These are phyloP conservation scores for Thera britannica DNA, from an alignment of 2,888 invertebrate genomes.

Conservation along the genomic window DNA sequence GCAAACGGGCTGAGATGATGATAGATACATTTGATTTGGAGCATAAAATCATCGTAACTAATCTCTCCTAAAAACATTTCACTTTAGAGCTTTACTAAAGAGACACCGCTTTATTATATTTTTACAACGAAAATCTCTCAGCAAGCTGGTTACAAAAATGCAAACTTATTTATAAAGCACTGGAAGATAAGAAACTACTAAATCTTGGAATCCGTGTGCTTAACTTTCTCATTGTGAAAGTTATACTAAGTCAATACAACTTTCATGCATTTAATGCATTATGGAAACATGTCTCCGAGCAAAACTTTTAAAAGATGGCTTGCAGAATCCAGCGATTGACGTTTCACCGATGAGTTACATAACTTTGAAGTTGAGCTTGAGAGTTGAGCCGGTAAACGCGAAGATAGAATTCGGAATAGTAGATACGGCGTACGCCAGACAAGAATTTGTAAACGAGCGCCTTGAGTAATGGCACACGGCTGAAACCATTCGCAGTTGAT, in stretches of 20 bases:
- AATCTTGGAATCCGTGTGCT: conserved; percentile 36
- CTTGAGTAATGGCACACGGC: conserved; percentile 72
- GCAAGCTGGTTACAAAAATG: conserved; percentile 27
- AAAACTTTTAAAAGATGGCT: conserved; percentile 50
- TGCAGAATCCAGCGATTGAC: conserved; percentile 47
- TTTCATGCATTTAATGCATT: conserved; percentile 51
- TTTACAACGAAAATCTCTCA: conserved; percentile 18
- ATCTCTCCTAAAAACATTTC: too few species aligned
- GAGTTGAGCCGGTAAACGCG: conserved; percentile 34
- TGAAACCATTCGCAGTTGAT: conserved; percentile 77
- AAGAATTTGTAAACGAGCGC: conserved; percentile 72
- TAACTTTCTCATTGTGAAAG: conserved; percentile 42
- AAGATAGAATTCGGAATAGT: conserved; percentile 41
- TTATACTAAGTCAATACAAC: conserved; percentile 39
- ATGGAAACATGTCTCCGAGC: conserved; percentile 44
- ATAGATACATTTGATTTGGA: too few species aligned
- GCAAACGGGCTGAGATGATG: too few species aligned
- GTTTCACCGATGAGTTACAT: conserved; percentile 50
- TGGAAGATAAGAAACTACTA: conserved; percentile 32
- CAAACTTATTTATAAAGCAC: conserved; percentile 28
- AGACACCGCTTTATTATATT: conserved; percentile 1
- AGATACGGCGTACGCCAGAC: conserved; percentile 64
- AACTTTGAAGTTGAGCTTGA: conserved; percentile 42
- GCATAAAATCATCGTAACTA: too few species aligned
- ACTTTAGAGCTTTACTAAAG: neutral